Base-by-base conservation (phyloP, 2,888 invertebrate species). In the Drosophila mulleri region DNA sequence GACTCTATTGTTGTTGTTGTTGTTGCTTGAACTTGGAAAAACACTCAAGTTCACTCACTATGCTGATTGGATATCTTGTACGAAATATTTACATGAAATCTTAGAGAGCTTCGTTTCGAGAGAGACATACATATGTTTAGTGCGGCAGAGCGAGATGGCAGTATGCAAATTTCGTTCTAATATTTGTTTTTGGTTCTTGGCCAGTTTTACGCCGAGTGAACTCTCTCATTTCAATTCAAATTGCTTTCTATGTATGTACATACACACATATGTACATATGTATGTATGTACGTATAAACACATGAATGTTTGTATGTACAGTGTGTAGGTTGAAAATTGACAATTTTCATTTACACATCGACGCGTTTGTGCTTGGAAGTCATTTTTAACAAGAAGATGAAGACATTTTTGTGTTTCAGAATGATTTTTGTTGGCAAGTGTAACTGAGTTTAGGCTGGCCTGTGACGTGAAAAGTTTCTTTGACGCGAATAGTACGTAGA, bases 31-130 rank as follows among this genome's bases (percentile, higher is more conserved):
- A 20, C 32, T 35, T 52, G 14, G 2, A 6, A 20, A 37, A 37
- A 9, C 32, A 35, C 12, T 35, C 18, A 52, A 52, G 14, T 35
- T 48, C 48, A 48, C 11, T 11, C 16, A 9, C 9, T 12, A 44
- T 26, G 8, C 16, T 18, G 12, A 50, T 32, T 12, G 48, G n/a
- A 29, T 32, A 48, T 48, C 29, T n/a, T 18, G 12, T 7, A 18
- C 12, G 32, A 32, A 32, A 3, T 18, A 50, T n/a, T 50, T 50
- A 32, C 50, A 48, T n/a, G n/a, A 48, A 48, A 18, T 48, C 18
- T 32, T 18, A n/a, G 48, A 6, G 26, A 48, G 47, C 26, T 47
- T 26, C 47, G 47, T 16, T 26, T 16, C n/a, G 26, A 9, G 48
- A n/a, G 26, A 29, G 29, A 1, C 29, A n/a, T 11, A 1, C 29